Evolutionary conservation across 2,113 vertebrate genomes (phyloP).

Genomic region (Etheostoma cragini): DNA sequence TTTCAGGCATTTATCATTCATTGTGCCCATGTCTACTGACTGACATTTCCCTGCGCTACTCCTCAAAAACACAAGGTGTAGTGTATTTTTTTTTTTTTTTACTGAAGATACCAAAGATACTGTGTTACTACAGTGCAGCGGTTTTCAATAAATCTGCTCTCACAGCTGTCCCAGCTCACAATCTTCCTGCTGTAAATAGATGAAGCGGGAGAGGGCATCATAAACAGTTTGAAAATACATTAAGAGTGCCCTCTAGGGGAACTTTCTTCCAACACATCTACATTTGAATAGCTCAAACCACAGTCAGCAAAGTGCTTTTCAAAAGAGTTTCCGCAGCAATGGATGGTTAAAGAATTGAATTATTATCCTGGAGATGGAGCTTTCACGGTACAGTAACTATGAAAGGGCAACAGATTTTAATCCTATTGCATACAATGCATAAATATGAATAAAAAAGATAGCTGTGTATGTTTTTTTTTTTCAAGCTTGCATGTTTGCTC

Average conservation of each 20-base stretch:
- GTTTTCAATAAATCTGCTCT: too few relatives aligned
- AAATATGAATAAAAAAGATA: not conserved
- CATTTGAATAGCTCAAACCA: not conserved
- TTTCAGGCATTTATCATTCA: too few relatives aligned
- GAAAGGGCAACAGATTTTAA: not conserved
- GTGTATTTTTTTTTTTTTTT: too few relatives aligned
- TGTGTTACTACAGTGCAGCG: too few relatives aligned
- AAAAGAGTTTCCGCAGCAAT: not conserved
- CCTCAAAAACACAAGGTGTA: too few relatives aligned
- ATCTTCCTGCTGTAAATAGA: too few relatives aligned
- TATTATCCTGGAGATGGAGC: not conserved
- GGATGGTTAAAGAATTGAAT: not conserved
- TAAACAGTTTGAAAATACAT: too few relatives aligned
- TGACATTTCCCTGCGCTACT: too few relatives aligned
- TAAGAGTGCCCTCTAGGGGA: slow-evolving; percentile 40
- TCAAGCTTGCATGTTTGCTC: not conserved
- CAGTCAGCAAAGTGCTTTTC: not conserved
- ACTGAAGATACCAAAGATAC: too few relatives aligned
- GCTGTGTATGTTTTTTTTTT: not conserved
- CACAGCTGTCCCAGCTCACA: too few relatives aligned
- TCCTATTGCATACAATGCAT: not conserved
- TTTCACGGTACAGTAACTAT: not conserved
- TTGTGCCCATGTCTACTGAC: too few relatives aligned
- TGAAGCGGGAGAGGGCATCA: too few relatives aligned
- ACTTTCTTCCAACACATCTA: not conserved